A percentile compares a stretch with the other conserved stretches of the same genome.
Conservation (phyloP, 2,113 vertebrate genomes). For the Enhydra lutris region DNA sequence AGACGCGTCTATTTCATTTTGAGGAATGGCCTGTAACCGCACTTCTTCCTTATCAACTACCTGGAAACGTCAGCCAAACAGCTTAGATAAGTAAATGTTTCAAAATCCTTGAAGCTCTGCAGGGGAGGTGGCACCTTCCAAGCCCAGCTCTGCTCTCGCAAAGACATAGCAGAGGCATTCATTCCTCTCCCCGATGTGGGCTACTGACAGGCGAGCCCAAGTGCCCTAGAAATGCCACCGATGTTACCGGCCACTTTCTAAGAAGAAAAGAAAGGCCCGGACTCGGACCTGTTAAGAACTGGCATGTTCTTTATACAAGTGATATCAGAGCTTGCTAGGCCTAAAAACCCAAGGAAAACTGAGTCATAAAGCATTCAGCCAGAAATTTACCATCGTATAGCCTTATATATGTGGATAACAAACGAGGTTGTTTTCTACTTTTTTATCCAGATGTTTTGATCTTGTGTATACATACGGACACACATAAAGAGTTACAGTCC, state of each 20-base stretch:
- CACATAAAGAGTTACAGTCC: neutral
- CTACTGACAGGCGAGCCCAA: neutral
- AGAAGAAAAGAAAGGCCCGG: neutral
- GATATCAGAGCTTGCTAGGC: neutral
- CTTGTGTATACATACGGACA: too few relatives aligned
- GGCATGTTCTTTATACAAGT: neutral
- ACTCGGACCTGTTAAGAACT: neutral
- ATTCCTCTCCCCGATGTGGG: fast-evolving
- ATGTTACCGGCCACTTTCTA: neutral
- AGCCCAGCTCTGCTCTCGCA: neutral
- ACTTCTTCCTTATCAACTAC: neutral
- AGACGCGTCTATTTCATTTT: neutral
- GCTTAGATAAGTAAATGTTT: neutral
- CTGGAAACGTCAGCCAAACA: neutral
- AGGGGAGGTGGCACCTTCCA: fast-evolving
- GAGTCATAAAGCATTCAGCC: neutral
- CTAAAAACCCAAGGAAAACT: neutral
- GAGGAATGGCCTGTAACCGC: fast-evolving
- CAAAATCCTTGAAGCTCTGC: neutral
- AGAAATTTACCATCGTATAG: neutral
- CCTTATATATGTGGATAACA: neutral
- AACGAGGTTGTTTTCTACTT: neutral
- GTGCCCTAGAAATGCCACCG: neutral
- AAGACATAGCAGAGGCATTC: neutral
- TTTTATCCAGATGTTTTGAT: neutral